These are phyloP conservation scores for Lithodes maja DNA, from an alignment of 2,888 invertebrate species.

Conservation along the genomic window DNA sequence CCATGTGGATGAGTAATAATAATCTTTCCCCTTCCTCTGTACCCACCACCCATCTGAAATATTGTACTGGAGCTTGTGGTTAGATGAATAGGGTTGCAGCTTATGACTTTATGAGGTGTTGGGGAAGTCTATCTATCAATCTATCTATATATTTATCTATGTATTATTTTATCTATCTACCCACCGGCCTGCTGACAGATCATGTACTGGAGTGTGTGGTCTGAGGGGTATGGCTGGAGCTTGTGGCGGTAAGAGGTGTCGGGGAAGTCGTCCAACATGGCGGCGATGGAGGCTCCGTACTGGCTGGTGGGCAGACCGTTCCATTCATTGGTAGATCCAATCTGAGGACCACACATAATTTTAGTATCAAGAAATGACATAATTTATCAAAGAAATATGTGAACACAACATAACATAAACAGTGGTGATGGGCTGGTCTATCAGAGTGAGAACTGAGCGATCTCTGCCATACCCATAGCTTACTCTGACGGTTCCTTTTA, in stretches of 20 bases:
- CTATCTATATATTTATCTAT: too few species aligned
- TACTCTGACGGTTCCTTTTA: too few species aligned
- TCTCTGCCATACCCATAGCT: too few species aligned
- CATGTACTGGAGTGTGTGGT: conserved; percentile 70
- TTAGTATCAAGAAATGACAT: too few species aligned
- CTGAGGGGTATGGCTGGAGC: conserved; percentile 70
- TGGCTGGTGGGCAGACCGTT: conserved; percentile 69
- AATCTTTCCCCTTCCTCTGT: too few species aligned
- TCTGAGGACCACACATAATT: conserved; percentile 19
- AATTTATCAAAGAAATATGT: too few species aligned
- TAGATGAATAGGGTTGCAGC: conserved; percentile 70
- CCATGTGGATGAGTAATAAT: too few species aligned
- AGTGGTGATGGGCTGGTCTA: too few species aligned
- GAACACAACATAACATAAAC: too few species aligned
- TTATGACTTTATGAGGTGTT: conserved; percentile 70
- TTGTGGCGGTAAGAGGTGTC: conserved; percentile 70
- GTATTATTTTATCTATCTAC: conserved; percentile 1
- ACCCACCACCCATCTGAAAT: conserved; percentile 69
- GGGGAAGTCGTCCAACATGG: conserved; percentile 69
- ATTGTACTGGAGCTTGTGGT: conserved; percentile 71
- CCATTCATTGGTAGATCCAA: conserved; percentile 68
- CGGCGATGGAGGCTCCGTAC: conserved; percentile 70
- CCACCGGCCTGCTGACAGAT: conserved; percentile 70
- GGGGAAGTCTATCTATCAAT: conserved; percentile 41
- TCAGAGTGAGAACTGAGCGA: too few species aligned